phyloP scores from a whole-genome alignment of 2,888 invertebrate genomes.

The Odontomyia ornata region DNA sequence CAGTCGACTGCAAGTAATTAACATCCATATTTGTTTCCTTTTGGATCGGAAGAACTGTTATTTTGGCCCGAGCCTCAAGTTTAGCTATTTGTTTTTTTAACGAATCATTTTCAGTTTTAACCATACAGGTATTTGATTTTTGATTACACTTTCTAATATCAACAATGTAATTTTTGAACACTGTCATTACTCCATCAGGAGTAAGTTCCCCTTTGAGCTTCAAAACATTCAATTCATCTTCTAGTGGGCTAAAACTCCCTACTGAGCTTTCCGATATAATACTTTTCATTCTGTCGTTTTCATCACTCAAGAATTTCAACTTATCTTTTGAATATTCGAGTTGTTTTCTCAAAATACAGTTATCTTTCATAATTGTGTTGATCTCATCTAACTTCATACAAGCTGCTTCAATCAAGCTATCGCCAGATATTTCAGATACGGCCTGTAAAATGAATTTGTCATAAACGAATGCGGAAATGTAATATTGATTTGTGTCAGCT shows the following conservation, averaged over 20 bases:
- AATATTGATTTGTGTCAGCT: too few species aligned
- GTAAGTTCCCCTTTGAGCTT: slow-evolving; percentile 33
- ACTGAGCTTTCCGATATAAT: slow-evolving; percentile 23
- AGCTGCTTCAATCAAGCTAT: slow-evolving; percentile 40
- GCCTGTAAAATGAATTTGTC: not conserved
- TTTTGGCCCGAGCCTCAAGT: slow-evolving; percentile 22
- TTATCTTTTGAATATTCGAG: slow-evolving; percentile 41
- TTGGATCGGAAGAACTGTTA: not conserved
- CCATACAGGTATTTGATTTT: slow-evolving; percentile 52
- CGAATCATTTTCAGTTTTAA: slow-evolving; percentile 56
- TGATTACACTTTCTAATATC: not conserved
- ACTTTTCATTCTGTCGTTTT: slow-evolving; percentile 44
- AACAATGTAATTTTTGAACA: slow-evolving; percentile 33
- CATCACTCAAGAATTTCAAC: not conserved
- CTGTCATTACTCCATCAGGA: slow-evolving; percentile 1
- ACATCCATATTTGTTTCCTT: slow-evolving; percentile 41
- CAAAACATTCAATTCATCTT: slow-evolving; percentile 32
- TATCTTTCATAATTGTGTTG: slow-evolving; percentile 38
- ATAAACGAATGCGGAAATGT: too few species aligned
- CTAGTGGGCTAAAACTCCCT: not conserved
- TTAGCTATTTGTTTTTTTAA: slow-evolving; percentile 13
- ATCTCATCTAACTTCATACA: slow-evolving; percentile 38
- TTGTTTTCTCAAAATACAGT: slow-evolving; percentile 20
- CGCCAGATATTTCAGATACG: not conserved
- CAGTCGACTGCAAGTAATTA: slow-evolving; percentile 28